Evolutionary conservation across 2,113 vertebrate genomes (phyloP), one percentile per base, ranked within the genome.

Genomic region (Chaetodon auriga): DNA sequence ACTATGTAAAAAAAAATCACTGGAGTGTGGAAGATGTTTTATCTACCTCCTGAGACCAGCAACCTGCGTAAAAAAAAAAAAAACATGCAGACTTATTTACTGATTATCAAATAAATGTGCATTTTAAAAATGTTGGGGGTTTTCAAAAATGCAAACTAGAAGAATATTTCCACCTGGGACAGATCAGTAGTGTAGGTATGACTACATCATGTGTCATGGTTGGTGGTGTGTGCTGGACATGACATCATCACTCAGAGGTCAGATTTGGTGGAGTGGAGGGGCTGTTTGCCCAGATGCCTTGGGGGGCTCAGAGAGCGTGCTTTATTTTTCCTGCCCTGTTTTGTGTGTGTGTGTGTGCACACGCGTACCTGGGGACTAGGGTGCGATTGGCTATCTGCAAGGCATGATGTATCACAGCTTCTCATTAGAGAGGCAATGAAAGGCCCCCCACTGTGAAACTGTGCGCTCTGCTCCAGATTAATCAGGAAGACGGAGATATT

Each of bases 391-490:
- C 83, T 86, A 91, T 91, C 80, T 88, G 87, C 77, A 61, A 90
- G 80, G 63, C 82, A 78, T 84, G 82, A 92, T 91, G 88, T 92
- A 90, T 88, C 79, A 85, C 82, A 88, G 85, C 86, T 90, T 90
- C 84, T 92, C 89, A 94, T 92, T 93, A 93, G 77, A 89, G 83
- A 89, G 81, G 92, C 89, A 93, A 84, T 89, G 89, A 88, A 91
- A 92, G 84, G 57, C 81, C 88, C 81, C 92, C 93, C 86, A 80
- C 88, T 88, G 87, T 89, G 90, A 87, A 87, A 80, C 83, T 65
- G 75, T 60, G 80, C 63, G 75, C 86, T 91, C 69, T 57, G 80
- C 68, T 87, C 80, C 71, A 79, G 87, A 88, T 91, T 92, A 91
- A 93, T 94, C 91, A 93, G 80, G 64, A 72, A 84, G 84, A 89